Base-by-base conservation (phyloP, 2,888 invertebrate genomes). In the Hyalella azteca region DNA sequence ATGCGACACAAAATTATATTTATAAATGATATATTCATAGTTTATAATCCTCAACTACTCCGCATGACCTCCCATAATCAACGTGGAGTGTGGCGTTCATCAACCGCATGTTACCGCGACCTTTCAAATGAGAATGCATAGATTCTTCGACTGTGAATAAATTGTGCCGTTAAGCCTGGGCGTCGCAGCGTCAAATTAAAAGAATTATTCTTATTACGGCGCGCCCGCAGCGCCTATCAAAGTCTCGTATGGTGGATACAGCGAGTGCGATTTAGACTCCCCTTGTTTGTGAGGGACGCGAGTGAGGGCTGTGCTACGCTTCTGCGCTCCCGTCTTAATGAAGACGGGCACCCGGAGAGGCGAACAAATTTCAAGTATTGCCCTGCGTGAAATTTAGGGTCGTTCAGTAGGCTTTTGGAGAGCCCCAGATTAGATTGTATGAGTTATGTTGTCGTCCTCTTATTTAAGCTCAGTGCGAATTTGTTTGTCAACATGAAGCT, bases 341-440 rank as follows among this genome's bases (percentile, higher is more conserved):
- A 66, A 66, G 66, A 66, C 66, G 66, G 66, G 66, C 66, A 66
- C 66, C 66, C 66, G 66, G 66, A 66, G 66, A 66, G 66, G 66
- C 36, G 66, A 66, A 29, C 66, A 66, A 66, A 66, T 66, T 66
- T 66, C 66, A 66, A 66, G 66, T 32, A 66, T 66, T 66, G 66
- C 29, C 66, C 36, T 36, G 66, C 66, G 66, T 66, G 36, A 66
- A 66, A 66, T 66, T 66, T 66, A 36, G 39, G 66, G 66, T 66
- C 66, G 66, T 66, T 66, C 66, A 66, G 66, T 29, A n/a, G 39
- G 66, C 66, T 36, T 36, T 66, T 66, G 66, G 36, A 66, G 66
- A 22, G 39, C 32, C 19, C 19, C 29, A 66, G 66, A 36, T 66
- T 66, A 66, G 66, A 11, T 66, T 66, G 66, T 66, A 39, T 29